Base-by-base conservation (phyloP, 35 echinoderm and acorn worm genomes). In the Heliocidaris erythrogramma region DNA sequence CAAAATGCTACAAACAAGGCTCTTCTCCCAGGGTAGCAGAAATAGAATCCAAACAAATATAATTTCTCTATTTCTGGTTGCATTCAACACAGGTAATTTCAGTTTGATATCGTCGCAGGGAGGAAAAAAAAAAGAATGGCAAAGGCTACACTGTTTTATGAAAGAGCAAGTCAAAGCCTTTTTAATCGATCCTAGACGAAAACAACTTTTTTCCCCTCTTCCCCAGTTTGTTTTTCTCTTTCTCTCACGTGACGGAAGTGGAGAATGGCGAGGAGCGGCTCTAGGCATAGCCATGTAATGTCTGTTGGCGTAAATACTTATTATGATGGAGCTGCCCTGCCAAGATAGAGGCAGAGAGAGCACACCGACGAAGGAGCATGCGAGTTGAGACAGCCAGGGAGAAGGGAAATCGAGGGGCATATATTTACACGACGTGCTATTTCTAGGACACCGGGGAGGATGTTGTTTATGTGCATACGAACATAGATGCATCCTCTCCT, bases 271-370 rank as follows among this genome's bases (percentile, higher is more conserved):
- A 89, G 47, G 87, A 89, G 91, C 9, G 18, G 91, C 91, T 59
- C n/a, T 13, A 59, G 91, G 91, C 49, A 50, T 59, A 89, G 91
- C 29, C 91, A 52, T 59, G 49, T 59, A 49, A 50, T 92, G 91
- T 59, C 91, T 92, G 48, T 5, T 59, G 50, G 91, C 91, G 27
- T 92, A 49, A 92, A 92, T 92, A 92, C 91, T 92, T 92, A 92
- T 50, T 92, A 92, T 48, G 65, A 78, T 78, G 47, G 12, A 89
- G 87, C 91, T 92, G 48, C 91, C 49, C 17, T 92, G 49, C 47
- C 32, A 47, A 9, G 47, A 89, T 89, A 18, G 87, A 89, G 47
- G 87, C 16, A 32, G 47, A 12, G 85, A 86, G 11, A n/a, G 85
- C 5, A 13, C n/a, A 42, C 35, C 35, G 85, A 21, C 14, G 31